Conservation (phyloP, 2,888 invertebrate genomes). For the Drosophila nr. fundita region DNA sequence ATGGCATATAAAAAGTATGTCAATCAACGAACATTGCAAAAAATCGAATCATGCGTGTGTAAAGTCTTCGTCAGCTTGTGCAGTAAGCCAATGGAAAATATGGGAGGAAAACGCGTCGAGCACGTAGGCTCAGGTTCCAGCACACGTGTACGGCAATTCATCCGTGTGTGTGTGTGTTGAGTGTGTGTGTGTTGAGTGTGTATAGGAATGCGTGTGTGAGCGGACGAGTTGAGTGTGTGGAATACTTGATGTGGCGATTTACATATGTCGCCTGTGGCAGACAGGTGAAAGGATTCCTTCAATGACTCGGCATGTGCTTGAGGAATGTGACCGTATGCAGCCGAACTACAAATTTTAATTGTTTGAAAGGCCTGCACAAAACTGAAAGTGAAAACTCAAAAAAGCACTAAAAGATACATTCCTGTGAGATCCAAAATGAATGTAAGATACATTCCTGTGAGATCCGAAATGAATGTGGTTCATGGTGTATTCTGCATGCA, state of each 20-base stretch:
- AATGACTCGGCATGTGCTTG: conserved; percentile 20
- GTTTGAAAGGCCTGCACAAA: conserved; percentile 4
- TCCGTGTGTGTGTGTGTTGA: conserved; percentile 6
- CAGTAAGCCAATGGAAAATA: conserved; percentile 16
- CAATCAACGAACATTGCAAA: conserved; percentile 67
- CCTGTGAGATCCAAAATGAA: not conserved
- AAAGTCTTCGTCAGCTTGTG: conserved; percentile 26
- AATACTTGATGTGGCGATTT: conserved; percentile 63
- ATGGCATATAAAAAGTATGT: conserved; percentile 76
- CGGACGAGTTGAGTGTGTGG: conserved; percentile 42
- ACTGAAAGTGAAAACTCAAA: not conserved
- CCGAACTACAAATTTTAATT: conserved; percentile 2
- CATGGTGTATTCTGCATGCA: not conserved
- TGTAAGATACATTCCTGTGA: not conserved
- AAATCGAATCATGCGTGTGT: conserved; percentile 63
- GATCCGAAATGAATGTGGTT: not conserved
- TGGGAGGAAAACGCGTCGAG: conserved; percentile 12
- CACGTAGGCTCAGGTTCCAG: conserved; percentile 40
- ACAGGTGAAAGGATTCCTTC: conserved; percentile 39
- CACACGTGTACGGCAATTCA: conserved; percentile 24
- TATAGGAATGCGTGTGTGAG: conserved; percentile 4
- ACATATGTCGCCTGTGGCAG: conserved; percentile 44
- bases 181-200: conserved; percentile 30
- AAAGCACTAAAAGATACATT: not conserved
- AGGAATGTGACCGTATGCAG: conserved; percentile 6